Conservation (phyloP, 2,888 invertebrate species). For the Synanthedon myopaeformis region DNA sequence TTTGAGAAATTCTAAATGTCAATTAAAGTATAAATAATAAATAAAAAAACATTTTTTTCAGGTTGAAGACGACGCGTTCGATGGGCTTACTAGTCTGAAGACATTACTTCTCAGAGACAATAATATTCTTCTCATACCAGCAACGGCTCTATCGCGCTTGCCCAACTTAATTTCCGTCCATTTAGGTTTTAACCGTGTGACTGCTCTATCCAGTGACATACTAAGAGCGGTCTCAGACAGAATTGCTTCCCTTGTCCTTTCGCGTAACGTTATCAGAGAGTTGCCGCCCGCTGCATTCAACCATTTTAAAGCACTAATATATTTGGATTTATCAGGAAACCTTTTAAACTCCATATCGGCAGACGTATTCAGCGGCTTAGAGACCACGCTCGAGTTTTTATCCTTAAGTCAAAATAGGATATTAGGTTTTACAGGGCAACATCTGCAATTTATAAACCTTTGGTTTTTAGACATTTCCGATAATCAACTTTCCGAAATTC, state of each 20-base stretch:
- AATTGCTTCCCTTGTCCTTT: conserved; percentile 79
- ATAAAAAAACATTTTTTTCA: conserved; percentile 32
- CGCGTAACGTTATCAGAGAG: conserved; percentile 88
- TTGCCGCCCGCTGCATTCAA: conserved; percentile 84
- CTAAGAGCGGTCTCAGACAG: conserved; percentile 78
- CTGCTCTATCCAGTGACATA: conserved; percentile 84
- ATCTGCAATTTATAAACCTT: conserved; percentile 73
- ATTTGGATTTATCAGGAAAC: conserved; percentile 84
- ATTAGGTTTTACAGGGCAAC: conserved; percentile 73
- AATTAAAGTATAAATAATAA: conserved; percentile 1
- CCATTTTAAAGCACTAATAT: conserved; percentile 78
- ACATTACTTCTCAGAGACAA: conserved; percentile 86
- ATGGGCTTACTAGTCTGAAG: conserved; percentile 82
- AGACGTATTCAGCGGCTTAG: conserved; percentile 82
- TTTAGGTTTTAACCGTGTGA: conserved; percentile 88
- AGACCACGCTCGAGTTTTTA: conserved; percentile 77
- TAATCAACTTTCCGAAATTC: conserved; percentile 81
- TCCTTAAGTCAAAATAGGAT: conserved; percentile 82
- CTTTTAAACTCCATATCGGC: conserved; percentile 77
- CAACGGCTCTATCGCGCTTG: conserved; percentile 83
- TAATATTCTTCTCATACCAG: conserved; percentile 87
- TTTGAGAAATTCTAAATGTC: background rate
- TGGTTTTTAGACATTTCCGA: conserved; percentile 81
- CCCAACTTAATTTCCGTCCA: conserved; percentile 80
- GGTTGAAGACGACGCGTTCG: conserved; percentile 91